phyloP scores from a whole-genome alignment of 2,113 vertebrate species.

The Kryptolebias marmoratus region DNA sequence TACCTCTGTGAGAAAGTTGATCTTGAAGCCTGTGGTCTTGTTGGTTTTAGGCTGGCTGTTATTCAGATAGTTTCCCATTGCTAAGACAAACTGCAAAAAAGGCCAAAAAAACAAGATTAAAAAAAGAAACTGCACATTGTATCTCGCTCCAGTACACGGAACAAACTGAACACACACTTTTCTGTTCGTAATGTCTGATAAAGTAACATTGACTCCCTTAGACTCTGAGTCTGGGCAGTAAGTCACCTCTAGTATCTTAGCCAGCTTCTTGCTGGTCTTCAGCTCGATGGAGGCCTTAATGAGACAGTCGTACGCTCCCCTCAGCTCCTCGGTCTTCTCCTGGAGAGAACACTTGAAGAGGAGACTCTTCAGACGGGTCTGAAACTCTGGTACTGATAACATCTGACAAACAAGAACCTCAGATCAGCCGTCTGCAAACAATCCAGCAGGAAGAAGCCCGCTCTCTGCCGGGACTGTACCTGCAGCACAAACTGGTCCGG shows the following conservation, averaged over 20 bases:
- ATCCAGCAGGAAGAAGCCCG: not conserved
- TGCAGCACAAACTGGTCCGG: constrained; percentile 96
- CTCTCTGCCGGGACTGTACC: constrained; percentile 72
- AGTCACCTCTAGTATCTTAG: constrained; percentile 95
- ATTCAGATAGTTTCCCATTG: constrained; percentile 98
- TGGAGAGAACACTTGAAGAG: constrained; percentile 93
- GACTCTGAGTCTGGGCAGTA: not conserved
- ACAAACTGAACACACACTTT: not conserved
- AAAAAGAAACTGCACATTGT: too few species aligned
- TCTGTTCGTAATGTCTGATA: not conserved
- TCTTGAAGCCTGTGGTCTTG: constrained; percentile 97
- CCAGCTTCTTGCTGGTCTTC: constrained; percentile 95
- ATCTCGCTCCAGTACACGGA: not conserved
- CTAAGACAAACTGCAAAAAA: constrained; percentile 90
- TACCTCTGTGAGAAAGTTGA: constrained; percentile 98
- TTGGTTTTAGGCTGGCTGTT: constrained; percentile 92
- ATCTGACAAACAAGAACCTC: constrained; percentile 44
- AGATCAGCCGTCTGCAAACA: not conserved
- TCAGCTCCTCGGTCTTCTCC: constrained; percentile 96
- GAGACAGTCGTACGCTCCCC: constrained; percentile 89
- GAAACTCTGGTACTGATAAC: constrained; percentile 90
- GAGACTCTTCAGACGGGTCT: constrained; percentile 91
- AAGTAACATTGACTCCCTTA: not conserved
- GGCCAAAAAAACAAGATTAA: not conserved
- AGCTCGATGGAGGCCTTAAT: constrained; percentile 92